phyloP scores from a whole-genome alignment of 2,888 invertebrate genomes.

The Catocala sponsa region DNA sequence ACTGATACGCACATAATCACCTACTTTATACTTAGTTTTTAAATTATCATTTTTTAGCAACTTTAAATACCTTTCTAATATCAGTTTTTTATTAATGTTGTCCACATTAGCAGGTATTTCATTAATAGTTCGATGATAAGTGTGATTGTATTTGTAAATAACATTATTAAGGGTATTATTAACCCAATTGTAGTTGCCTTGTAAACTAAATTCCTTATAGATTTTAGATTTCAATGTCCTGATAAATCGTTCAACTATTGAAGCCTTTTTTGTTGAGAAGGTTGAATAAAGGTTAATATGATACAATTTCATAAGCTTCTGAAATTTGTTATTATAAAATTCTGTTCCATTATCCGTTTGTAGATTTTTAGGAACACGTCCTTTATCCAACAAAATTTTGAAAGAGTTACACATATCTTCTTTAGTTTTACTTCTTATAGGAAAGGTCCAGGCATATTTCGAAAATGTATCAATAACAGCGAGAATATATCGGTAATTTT shows the following conservation, averaged over 20 bases:
- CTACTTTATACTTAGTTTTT: background rate
- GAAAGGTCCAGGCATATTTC: no score
- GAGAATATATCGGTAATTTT: no score
- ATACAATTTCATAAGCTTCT: conserved; percentile 42
- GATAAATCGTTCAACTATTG: conserved; percentile 4
- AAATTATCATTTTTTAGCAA: background rate
- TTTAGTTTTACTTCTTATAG: no score
- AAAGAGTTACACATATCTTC: no score
- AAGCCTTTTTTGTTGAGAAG: conserved; percentile 1
- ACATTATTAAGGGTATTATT: conserved; percentile 6
- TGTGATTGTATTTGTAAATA: no score
- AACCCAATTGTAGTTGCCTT: conserved; percentile 19
- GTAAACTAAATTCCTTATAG: conserved; percentile 12
- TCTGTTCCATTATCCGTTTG: conserved; percentile 42
- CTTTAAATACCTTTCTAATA: background rate
- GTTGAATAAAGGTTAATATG: conserved; percentile 45
- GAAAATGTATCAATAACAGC: no score
- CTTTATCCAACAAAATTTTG: no score
- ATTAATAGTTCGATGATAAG: no score
- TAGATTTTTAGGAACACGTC: conserved; percentile 15
- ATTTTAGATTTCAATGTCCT: conserved; percentile 14
- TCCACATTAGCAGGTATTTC: background rate
- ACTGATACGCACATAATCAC: background rate
- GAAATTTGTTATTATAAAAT: conserved; percentile 52
- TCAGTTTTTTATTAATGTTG: background rate